Evolutionary conservation across 2,113 vertebrate species (phyloP), one percentile per base, ranked within the genome.

Genomic region (Corvus moneduloides): DNA sequence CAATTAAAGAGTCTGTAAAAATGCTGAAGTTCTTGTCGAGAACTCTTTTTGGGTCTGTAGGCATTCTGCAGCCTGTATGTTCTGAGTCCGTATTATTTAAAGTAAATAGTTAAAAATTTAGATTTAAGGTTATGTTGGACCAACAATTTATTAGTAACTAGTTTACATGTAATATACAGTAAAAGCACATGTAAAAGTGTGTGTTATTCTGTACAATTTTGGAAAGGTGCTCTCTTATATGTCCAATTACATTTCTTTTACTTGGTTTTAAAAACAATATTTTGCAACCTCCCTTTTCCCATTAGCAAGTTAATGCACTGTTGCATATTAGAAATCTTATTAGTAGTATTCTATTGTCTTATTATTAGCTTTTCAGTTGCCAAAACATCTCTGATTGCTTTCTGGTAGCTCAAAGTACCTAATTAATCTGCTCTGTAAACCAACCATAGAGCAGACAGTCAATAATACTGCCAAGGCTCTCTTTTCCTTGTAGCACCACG

Each of bases 301-400:
- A 67, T 35, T 84, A 92, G 13, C 51, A 71, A 64, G 41, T 74
- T 84, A 89, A 84, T 92, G 37, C 37, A 72, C 35, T 77, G 59
- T 49, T 78, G 33, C 59, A 37, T 77, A 75, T 51, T 80, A 94
- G 51, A 85, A 91, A 92, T 26, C 44, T 74, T 90, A 54, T 88
- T 86, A 88, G 87, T 75, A 88, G 87, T 75, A 84, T 87, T 91
- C 87, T 67, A 89, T 85, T 93, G 46, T 61, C 30, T 68, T 87
- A 79, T 79, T 93, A 79, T 87, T 92, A 91, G 66, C 19, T 92
- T 93, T 75, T 76, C 76, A 88, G 43, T 41, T 63, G 79, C 49
- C 63, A 84, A 68, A 90, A 59, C 22, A 82, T 76, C 46, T 94
- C 37, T 0, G 0, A 54, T 67, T 94, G 32, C 59, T 84, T 90